Evolutionary conservation across 2,888 invertebrate species (phyloP), one percentile per base, ranked within the genome.

Genomic region (Drosophila buzzatii): DNA sequence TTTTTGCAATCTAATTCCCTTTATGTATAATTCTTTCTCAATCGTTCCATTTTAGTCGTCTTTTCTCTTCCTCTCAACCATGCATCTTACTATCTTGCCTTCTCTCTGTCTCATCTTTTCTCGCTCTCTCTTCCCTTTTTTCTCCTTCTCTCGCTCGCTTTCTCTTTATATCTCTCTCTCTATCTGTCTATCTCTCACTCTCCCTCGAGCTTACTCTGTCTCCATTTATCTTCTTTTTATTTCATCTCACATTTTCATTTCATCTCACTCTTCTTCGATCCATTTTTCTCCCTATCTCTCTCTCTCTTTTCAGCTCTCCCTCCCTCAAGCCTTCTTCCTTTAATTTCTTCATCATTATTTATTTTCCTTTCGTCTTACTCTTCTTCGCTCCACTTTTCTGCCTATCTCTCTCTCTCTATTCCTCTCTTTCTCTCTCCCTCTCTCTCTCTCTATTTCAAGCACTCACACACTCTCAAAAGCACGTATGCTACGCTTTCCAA

Each of bases 401-500:
- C n/a, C 2, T 42, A 9, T 3, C 18, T 18, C 3, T 10, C 18
- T 9, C 42, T 10, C 2, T 44, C 12, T 20, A 1, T 44, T 9
- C 20, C 20, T 10, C 20, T 12, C 6, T 20, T 12, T 20, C 10
- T 20, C 12, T 44, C 20, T 20, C 44, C 12, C 4, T 4, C 6
- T 20, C 20, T 23, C 12, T 45, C 6, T 45, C 2, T 12, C 12
- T 12, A 6, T 45, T 5, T 14, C 62, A 47, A 37, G n/a, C 23
- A 65, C 55, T 41, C 35, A 47, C 31, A 56, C 23, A 42, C 53
- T 45, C 63, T 49, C 44, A 52, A 4, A 27, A 27, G 23, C 23
- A 47, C 49, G 37, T 51, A 45, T 27, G 49, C 27, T 41, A 45
- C 23, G 51, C 39, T 61, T 65, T 68, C 63, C 64, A 81, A 52